phyloP scores from a whole-genome alignment of 2,888 invertebrate genomes.

The Lasioglossum leucozonium region DNA sequence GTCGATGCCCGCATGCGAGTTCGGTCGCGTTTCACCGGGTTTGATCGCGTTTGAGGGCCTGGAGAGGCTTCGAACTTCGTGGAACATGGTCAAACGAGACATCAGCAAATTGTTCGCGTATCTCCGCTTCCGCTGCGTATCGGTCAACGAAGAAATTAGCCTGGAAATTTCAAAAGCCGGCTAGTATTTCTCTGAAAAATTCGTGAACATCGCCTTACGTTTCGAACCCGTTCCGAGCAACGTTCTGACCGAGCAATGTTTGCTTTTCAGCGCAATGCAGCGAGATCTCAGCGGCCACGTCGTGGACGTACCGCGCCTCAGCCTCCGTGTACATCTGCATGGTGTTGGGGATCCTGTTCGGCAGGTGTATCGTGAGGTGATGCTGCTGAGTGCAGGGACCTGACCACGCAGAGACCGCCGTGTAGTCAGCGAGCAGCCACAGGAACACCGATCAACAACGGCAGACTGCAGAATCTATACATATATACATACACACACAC shows the following conservation, averaged over 20 bases:
- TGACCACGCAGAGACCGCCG: conserved; percentile 64
- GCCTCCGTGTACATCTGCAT: conserved; percentile 68
- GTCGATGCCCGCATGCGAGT: background rate
- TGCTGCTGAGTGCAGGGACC: conserved; percentile 72
- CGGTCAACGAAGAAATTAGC: background rate
- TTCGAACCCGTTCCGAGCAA: background rate
- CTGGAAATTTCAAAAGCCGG: background rate
- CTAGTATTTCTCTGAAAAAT: background rate
- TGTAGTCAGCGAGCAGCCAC: conserved; percentile 68
- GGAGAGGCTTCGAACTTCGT: background rate
- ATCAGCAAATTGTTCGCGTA: background rate
- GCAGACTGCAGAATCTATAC: conserved; percentile 40
- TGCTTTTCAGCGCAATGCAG: conserved; percentile 79
- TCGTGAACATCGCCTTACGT: background rate
- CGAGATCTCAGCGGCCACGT: conserved; percentile 79
- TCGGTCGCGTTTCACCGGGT: background rate
- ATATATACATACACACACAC: conserved; percentile 33
- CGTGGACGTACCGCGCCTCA: conserved; percentile 76
- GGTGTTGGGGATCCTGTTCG: conserved; percentile 70
- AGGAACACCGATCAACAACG: conserved; percentile 42
- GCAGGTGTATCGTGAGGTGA: conserved; percentile 80
- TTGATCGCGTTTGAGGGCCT: background rate
- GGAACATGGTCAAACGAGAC: background rate
- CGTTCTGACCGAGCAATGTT: background rate
- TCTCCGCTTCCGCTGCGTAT: background rate